phyloP scores from a whole-genome alignment of 2,888 invertebrate species.

The Trachelus tabidus region DNA sequence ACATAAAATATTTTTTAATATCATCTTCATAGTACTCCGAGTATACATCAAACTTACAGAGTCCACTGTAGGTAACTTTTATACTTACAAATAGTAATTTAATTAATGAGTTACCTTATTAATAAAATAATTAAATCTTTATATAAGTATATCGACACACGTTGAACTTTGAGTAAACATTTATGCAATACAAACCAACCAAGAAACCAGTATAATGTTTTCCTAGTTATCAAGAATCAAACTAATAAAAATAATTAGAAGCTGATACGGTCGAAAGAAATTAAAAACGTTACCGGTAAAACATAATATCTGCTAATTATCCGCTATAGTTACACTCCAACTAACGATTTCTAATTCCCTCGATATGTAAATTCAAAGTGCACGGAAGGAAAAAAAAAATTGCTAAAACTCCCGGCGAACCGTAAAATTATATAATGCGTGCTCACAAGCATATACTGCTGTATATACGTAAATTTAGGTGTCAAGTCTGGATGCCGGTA shows the following conservation, averaged over 20 bases:
- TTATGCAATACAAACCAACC: background rate
- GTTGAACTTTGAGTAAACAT: background rate
- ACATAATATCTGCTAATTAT: background rate
- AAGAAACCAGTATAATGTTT: background rate
- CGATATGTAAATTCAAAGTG: background rate
- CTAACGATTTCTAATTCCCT: background rate
- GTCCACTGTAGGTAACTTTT: too few relatives aligned
- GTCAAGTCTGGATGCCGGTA: background rate
- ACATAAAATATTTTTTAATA: too few relatives aligned
- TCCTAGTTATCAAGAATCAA: background rate
- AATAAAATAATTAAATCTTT: background rate
- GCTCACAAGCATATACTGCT: background rate
- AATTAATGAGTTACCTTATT: background rate
- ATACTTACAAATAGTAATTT: background rate
- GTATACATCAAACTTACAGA: too few relatives aligned
- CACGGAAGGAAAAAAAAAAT: background rate
- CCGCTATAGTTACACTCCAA: background rate
- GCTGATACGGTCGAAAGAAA: background rate
- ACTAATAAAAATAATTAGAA: background rate
- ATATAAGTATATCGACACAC: background rate
- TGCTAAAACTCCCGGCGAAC: constrained; percentile 6
- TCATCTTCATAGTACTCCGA: too few relatives aligned
- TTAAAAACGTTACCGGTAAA: background rate
- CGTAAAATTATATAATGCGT: constrained; percentile 27
- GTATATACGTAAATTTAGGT: background rate